Base-by-base conservation (phyloP, 2,888 invertebrate species). In the Napeogenes sylphis region DNA sequence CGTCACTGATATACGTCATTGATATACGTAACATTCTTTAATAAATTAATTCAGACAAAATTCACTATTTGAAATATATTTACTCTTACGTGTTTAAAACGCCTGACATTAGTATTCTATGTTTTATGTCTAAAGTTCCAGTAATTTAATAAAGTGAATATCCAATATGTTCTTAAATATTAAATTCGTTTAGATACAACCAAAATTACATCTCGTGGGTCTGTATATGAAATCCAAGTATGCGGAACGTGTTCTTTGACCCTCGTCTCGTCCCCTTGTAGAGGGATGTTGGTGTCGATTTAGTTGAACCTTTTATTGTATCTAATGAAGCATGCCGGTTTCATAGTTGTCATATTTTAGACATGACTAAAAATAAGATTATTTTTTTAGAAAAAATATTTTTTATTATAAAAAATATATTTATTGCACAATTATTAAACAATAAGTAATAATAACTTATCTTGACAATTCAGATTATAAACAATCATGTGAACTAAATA, bases 241-340 rank as follows among this genome's bases (percentile, higher is more conserved):
- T 73, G 75, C 76, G 79, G 75, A 79, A 79, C 75, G 70, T 68
- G 71, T 73, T 72, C 75, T 72, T 73, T 73, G 76, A 75, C 75
- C 75, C 72, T 63, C 69, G 73, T 73, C 74, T 71, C 71, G 76
- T 74, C 74, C 75, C 73, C 73, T 62, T 64, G 56, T 30, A 14
- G 59, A 53, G 56, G 45, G 57, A 55, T 42, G 42, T 42, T 10
- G 42, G 59, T 21, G 56, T 62, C 53, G 54, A 60, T 60, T 55
- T 45, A 32, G 46, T 45, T 56, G 51, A 58, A 58, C 55, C 58
- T 47, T 58, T 58, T 32, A 46, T 32, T 46, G 35, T 58, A 38
- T 57, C 8, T 55, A 32, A 38, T 30, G 14, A 60, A 59, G 32
- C 42, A 33, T 35, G 51, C n/a, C 21, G 3, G 10, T 51, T 51